phyloP scores from a whole-genome alignment of 2,888 invertebrate species.

The Drosophila multiciliata region DNA sequence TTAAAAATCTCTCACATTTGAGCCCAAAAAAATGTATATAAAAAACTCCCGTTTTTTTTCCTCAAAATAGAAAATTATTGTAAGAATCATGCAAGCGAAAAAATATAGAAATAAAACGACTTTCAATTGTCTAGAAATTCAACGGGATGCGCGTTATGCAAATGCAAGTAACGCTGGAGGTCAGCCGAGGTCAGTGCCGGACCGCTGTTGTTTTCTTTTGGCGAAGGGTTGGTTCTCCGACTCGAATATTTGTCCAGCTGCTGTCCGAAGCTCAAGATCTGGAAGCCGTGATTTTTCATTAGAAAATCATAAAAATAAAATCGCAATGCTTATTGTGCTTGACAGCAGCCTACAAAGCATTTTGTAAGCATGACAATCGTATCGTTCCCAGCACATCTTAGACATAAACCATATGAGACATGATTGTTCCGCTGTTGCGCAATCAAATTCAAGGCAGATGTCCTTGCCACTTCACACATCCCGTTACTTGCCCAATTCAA shows the following conservation, averaged over 20 bases:
- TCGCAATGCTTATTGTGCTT: conserved; percentile 77
- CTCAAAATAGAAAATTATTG: conserved; percentile 37
- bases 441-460: conserved; percentile 58
- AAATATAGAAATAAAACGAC: not conserved
- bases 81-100: conserved; percentile 55
- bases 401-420: conserved; percentile 34
- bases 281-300: conserved; percentile 63
- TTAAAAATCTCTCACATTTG: conserved; percentile 55
- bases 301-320: conserved; percentile 76
- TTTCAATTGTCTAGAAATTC: conserved; percentile 48
- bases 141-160: conserved; percentile 70
- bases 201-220: conserved; percentile 52
- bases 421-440: conserved; percentile 25
- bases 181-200: conserved; percentile 80
- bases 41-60: conserved; percentile 58
- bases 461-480: conserved; percentile 36
- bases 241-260: conserved; percentile 62
- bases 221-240: conserved; percentile 74
- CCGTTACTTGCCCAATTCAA: conserved; percentile 73
- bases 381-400: conserved; percentile 53
- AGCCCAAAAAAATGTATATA: conserved; percentile 40
- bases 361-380: conserved; percentile 61
- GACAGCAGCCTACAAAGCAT: conserved; percentile 72
- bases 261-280: conserved; percentile 58
- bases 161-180: conserved; percentile 77